phyloP scores from a whole-genome alignment of 1,140 invertebrate genomes.

The Apolygus lucorum region DNA sequence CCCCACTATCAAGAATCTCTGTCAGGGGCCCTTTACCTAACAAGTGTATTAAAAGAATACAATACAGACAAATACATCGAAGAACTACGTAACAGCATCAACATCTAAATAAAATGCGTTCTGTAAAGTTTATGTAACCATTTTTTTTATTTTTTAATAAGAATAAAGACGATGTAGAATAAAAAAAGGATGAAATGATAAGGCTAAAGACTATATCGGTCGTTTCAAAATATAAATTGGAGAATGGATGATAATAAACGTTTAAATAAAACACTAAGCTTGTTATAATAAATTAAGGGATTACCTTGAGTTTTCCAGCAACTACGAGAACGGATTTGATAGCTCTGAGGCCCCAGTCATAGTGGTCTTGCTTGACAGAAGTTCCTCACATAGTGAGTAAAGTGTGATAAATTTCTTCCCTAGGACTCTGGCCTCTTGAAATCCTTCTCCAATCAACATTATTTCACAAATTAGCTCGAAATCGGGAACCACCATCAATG shows the following conservation, averaged over 20 bases:
- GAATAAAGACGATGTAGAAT: not conserved
- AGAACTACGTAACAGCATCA: too few species aligned
- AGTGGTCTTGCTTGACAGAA: conserved; percentile 88
- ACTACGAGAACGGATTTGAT: conserved; percentile 90
- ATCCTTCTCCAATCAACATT: conserved; percentile 88
- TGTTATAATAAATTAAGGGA: not conserved
- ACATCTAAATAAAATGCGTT: too few species aligned
- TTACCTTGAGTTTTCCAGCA: conserved; percentile 67
- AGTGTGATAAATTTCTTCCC: conserved; percentile 88
- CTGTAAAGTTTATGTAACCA: not conserved
- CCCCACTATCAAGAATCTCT: too few species aligned
- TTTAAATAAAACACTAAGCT: not conserved
- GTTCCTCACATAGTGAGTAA: conserved; percentile 76
- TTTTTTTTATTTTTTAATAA: not conserved
- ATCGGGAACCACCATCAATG: conserved; percentile 75
- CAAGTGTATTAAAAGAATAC: too few species aligned
- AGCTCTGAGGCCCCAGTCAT: conserved; percentile 87
- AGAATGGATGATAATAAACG: not conserved
- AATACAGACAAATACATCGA: too few species aligned
- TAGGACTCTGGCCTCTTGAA: conserved; percentile 73
- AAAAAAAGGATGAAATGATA: not conserved
- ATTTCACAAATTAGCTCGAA: conserved; percentile 90
- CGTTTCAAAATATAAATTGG: not conserved
- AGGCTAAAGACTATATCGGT: not conserved
- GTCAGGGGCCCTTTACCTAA: too few species aligned